Percentiles rank a stretch among this genome's conserved stretches.
Evolutionary conservation across 1,140 invertebrate species (phyloP).

Genomic region (Vollenhovia emeryi): DNA sequence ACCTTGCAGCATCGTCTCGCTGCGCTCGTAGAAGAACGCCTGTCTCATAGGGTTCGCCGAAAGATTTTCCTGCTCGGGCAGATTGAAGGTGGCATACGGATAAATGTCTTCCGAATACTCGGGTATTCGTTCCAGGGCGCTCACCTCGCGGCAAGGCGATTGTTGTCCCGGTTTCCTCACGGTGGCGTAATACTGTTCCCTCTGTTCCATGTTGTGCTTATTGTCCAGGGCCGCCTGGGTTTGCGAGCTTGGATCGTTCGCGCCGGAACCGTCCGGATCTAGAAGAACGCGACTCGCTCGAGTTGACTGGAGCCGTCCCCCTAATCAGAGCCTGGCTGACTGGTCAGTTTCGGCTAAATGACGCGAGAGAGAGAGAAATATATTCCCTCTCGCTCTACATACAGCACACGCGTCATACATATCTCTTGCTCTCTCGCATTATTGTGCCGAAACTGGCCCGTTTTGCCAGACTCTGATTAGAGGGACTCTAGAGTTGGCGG

Average conservation of each 20-base stretch:
- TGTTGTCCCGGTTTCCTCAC: conserved; percentile 86
- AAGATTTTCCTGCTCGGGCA: conserved; percentile 86
- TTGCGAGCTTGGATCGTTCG: conserved; percentile 82
- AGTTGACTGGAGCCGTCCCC: no score
- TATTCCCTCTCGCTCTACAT: no score
- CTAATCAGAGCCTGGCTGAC: no score
- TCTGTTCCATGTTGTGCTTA: conserved; percentile 85
- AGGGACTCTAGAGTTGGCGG: no score
- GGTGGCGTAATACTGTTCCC: conserved; percentile 87
- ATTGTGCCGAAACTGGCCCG: no score
- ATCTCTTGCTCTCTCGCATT: no score
- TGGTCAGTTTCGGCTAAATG: no score
- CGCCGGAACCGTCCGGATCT: conserved; percentile 77
- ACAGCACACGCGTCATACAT: no score
- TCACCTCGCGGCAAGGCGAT: conserved; percentile 85
- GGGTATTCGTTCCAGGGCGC: conserved; percentile 86
- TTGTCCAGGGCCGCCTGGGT: conserved; percentile 83
- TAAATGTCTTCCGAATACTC: conserved; percentile 89
- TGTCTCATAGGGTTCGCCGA: conserved; percentile 81
- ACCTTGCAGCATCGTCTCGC: conserved; percentile 82
- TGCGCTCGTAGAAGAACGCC: conserved; percentile 83
- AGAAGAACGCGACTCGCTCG: conserved; percentile 46
- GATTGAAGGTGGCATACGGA: conserved; percentile 88
- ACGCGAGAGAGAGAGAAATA: no score
- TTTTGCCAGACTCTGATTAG: no score